Conservation (phyloP, 2,888 invertebrate species). For the Chalcis sispes region DNA sequence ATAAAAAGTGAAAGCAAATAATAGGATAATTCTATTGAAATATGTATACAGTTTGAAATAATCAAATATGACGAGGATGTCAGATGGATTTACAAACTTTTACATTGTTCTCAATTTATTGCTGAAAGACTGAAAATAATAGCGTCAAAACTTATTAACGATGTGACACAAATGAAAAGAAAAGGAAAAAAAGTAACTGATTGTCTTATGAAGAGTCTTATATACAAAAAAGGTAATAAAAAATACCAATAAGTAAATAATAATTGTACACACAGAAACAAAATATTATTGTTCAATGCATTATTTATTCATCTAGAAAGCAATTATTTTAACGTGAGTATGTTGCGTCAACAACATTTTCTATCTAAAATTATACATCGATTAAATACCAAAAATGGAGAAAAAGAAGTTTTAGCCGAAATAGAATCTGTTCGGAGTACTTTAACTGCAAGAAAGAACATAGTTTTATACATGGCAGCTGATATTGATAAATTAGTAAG, state of each 20-base stretch:
- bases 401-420: constrained; percentile 75
- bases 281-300: constrained; percentile 34
- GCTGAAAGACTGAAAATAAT: constrained; percentile 86
- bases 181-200: constrained; percentile 84
- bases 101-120: constrained; percentile 84
- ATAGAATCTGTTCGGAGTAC: constrained; percentile 79
- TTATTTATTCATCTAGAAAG: constrained; percentile 77
- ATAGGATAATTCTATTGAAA: background rate
- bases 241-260: background rate
- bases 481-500: constrained; percentile 81
- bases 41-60: constrained; percentile 81
- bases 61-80: constrained; percentile 86
- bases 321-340: constrained; percentile 84
- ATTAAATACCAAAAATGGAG: constrained; percentile 77
- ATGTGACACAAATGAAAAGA: constrained; percentile 86
- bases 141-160: constrained; percentile 88
- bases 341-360: constrained; percentile 87
- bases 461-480: constrained; percentile 85
- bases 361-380: constrained; percentile 82
- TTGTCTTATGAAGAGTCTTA: constrained; percentile 80
- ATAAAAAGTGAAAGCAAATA: no score
- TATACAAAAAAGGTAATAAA: constrained; percentile 79
- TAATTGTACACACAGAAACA: background rate
- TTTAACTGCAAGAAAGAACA: constrained; percentile 80
- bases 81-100: constrained; percentile 85